Evolutionary conservation across 2,113 vertebrate genomes (phyloP).

Genomic region (Shinisaurus crocodilurus): DNA sequence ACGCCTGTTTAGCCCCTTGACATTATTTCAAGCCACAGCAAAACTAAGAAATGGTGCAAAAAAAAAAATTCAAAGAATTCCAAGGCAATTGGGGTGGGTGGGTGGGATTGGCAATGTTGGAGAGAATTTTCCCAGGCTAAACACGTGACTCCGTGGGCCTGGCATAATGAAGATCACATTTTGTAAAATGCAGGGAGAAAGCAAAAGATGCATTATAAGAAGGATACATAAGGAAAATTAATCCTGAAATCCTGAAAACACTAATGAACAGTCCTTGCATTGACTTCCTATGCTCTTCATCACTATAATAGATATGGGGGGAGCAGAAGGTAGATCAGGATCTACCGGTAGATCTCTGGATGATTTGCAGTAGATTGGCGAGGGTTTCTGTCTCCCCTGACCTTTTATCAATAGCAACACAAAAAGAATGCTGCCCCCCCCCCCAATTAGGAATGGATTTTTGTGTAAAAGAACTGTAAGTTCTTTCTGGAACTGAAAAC

Average conservation of each 20-base stretch:
- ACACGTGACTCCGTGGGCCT: not conserved
- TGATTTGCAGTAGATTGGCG: not conserved
- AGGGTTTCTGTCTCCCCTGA: not conserved
- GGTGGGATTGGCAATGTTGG: not conserved
- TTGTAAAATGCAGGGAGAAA: not conserved
- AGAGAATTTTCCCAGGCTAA: not conserved
- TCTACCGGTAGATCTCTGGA: not conserved
- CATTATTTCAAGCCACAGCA: conserved; percentile 35
- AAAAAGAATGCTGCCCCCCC: no score
- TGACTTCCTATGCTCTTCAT: not conserved
- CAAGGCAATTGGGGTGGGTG: conserved; percentile 38
- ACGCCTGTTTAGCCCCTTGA: not conserved
- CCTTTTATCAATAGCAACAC: not conserved
- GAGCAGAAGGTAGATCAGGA: not conserved
- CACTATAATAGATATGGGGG: not conserved
- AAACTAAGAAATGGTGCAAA: conserved; percentile 31
- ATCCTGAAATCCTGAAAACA: not conserved
- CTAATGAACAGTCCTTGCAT: not conserved
- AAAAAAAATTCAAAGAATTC: not conserved
- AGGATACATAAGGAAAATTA: not conserved
- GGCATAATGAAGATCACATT: not conserved
- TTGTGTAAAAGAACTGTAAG: no score
- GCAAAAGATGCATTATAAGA: not conserved
- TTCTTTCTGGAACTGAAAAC: no score
- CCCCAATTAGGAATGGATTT: no score